These are phyloP conservation scores for Puntigrus tetrazona DNA, from an alignment of 2,113 vertebrate species.

Conservation along the genomic window DNA sequence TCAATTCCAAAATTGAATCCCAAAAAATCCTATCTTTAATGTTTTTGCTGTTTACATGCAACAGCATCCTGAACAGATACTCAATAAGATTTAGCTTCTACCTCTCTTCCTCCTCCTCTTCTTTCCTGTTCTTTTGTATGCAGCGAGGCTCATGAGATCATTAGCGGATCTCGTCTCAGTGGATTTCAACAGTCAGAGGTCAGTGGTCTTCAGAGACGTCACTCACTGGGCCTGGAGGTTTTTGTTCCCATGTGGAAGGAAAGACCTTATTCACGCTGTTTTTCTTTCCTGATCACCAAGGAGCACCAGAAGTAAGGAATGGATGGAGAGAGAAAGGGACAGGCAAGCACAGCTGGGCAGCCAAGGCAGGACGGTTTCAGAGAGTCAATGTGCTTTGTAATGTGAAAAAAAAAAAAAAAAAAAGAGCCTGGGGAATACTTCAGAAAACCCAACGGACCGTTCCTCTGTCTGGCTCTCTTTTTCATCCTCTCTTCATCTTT, in stretches of 20 bases:
- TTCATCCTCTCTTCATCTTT: background rate
- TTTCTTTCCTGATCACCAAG: conserved; percentile 19
- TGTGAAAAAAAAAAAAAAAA: no score
- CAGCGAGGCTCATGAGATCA: conserved; percentile 24
- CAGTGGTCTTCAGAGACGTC: conserved; percentile 1
- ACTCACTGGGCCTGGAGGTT: background rate
- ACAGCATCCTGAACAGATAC: background rate
- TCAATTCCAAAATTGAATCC: background rate
- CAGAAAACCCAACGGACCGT: background rate
- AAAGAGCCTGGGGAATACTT: background rate
- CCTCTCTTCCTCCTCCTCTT: background rate
- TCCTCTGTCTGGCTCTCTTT: background rate
- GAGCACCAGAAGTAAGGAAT: background rate
- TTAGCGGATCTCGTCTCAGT: conserved; percentile 19
- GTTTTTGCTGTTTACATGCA: background rate
- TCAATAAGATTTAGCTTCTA: conserved; percentile 11
- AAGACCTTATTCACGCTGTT: conserved; percentile 6
- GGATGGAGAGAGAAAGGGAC: background rate
- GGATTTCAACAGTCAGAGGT: conserved; percentile 36
- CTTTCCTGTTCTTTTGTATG: background rate
- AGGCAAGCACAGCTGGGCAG: conserved; percentile 15
- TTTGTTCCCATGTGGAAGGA: conserved; percentile 28
- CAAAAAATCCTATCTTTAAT: background rate
- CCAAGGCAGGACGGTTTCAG: background rate
- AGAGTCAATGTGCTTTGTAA: conserved; percentile 24